A percentile compares a stretch with the other conserved stretches of the same genome.
Evolutionary conservation across 2,113 vertebrate genomes (phyloP).

Genomic region (Artemisiospiza belli): DNA sequence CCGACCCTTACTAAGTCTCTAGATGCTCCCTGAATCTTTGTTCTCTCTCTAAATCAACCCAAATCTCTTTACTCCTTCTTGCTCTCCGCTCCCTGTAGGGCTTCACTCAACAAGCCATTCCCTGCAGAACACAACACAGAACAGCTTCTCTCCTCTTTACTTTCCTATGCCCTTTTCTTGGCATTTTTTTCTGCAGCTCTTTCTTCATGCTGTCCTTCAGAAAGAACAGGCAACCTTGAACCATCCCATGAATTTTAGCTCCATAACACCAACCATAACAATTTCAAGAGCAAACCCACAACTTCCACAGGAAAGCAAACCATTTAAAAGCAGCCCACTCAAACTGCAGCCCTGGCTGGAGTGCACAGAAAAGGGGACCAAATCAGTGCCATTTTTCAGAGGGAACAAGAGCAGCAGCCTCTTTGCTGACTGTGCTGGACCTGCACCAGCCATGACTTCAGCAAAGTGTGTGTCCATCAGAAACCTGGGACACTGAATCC

Average conservation of each 20-base stretch:
- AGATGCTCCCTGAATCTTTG: neutral
- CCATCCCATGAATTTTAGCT: neutral
- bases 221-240: neutral
- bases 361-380: neutral
- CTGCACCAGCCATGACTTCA: neutral
- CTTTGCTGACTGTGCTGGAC: neutral
- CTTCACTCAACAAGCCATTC: neutral
- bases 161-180: neutral
- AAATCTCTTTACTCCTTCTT: neutral
- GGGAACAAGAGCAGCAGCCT: neutral
- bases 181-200: neutral
- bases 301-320: neutral
- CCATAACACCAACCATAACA: fast-evolving
- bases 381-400: neutral
- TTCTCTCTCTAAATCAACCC: neutral
- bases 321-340: neutral
- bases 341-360: neutral
- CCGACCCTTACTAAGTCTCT: neutral
- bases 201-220: neutral
- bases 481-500: neutral
- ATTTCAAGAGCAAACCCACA: neutral
- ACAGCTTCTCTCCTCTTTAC: neutral
- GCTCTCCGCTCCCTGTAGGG: neutral
- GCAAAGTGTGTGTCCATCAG: neutral
- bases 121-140: neutral